Base-by-base conservation (phyloP, 2,797 vertebrate genomes). In the Apogon talboti region DNA sequence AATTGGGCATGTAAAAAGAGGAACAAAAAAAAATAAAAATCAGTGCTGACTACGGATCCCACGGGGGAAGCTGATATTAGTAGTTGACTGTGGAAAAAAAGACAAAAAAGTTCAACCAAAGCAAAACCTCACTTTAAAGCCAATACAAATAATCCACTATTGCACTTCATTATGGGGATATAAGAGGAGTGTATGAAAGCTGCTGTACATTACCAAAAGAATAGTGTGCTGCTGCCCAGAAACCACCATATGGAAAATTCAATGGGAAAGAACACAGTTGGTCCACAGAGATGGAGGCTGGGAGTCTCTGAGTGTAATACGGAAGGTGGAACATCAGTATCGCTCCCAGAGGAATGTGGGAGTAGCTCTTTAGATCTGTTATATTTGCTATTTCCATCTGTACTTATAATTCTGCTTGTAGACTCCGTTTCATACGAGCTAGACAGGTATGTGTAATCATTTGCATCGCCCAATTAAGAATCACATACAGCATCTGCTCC, bases 401-500 rank as follows among this genome's bases (percentile, higher is more conserved):
- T 83, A 83, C 74, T 69, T 61, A 78, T 83, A 85, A 88, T 84
- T 86, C 84, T 73, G 72, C 83, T 50, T 78, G 84, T 91, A 86
- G 73, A 81, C 79, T 74, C 65, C 65, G 75, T 84, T 90, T 90
- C 86, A 85, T 85, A 81, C 74, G 81, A 88, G 83, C 81, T 81
- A 78, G 84, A 68, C 87, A 91, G 89, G 86, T 92, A 92, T 88
- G 88, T 89, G 79, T 82, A 86, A 92, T 91, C 83, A 91, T 91
- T 92, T 48, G 87, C 87, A 83, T 90, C 75, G 78, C 89, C 91
- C 92, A 92, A 92, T 94, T 94, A 94, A 89, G 86, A 91, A 86
- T 89, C 90, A 70, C 86, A 89, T 79, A 72, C 79, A 90, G 85
- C 92, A 93, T 89, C 92, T 94, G 92, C 87, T 93, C 43, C 38